Conservation (phyloP, 2,888 invertebrate species). For the Eupeodes luniger region DNA sequence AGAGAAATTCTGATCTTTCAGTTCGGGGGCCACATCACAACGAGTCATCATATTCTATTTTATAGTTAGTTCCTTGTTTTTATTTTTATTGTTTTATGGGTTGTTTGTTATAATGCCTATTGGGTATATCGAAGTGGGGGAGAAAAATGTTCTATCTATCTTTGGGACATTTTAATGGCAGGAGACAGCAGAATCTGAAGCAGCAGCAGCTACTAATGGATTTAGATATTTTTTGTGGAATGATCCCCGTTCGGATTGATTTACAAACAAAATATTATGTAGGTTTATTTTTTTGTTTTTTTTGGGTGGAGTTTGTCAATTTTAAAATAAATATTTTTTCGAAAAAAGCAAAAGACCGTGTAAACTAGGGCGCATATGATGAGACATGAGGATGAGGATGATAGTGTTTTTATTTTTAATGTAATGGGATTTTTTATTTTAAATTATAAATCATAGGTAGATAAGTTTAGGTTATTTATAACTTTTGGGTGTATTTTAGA, state of each 20-base stretch:
- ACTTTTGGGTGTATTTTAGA: background rate
- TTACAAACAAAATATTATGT: slow-evolving; percentile 4
- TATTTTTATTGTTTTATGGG: slow-evolving; percentile 63
- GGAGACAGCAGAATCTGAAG: slow-evolving; percentile 22
- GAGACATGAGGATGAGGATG: background rate
- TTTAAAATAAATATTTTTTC: slow-evolving; percentile 48
- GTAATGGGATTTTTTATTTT: background rate
- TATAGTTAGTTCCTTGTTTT: slow-evolving; percentile 44
- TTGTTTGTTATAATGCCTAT: slow-evolving; percentile 5
- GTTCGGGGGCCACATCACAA: slow-evolving; percentile 46
- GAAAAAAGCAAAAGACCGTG: slow-evolving; percentile 54
- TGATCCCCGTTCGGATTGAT: slow-evolving; percentile 35
- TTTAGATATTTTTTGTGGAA: slow-evolving; percentile 46
- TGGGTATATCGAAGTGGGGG: slow-evolving; percentile 62
- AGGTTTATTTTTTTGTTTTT: background rate
- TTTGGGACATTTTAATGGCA: slow-evolving; percentile 14
- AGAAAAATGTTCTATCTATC: slow-evolving; percentile 54
- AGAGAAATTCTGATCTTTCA: slow-evolving; percentile 5
- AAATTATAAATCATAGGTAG: background rate
- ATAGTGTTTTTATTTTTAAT: background rate
- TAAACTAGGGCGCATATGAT: slow-evolving; percentile 63
- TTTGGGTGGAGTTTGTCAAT: slow-evolving; percentile 43
- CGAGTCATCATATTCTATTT: slow-evolving; percentile 29
- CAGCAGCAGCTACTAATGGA: slow-evolving; percentile 52
- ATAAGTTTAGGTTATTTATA: background rate